A percentile compares a stretch with the other conserved stretches of the same genome.
Conservation (phyloP, 2,113 vertebrate genomes). For the Addax nasomaculatus region DNA sequence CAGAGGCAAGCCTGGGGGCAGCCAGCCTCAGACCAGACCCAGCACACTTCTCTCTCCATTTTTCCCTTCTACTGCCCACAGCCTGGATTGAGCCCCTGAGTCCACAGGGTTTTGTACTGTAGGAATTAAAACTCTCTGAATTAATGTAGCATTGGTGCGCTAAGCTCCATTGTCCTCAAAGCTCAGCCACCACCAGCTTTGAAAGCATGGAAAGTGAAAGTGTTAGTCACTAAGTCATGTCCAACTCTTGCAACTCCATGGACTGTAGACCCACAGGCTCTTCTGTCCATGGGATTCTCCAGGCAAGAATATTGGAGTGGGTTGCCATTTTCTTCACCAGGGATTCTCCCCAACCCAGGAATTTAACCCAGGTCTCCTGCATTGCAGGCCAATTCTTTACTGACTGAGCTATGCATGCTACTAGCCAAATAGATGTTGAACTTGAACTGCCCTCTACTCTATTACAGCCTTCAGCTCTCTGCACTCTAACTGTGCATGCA, state of each 20-base stretch:
- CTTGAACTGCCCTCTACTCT: constrained; percentile 56
- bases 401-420: not conserved
- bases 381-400: not conserved
- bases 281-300: not conserved
- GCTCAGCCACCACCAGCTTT: constrained; percentile 66
- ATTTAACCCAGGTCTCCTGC: not conserved
- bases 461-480: not conserved
- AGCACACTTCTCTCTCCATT: not conserved
- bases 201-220: not conserved
- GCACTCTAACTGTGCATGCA: constrained; percentile 34
- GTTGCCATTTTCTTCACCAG: not conserved
- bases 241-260: not conserved
- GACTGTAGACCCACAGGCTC: not conserved
- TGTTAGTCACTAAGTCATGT: not conserved
- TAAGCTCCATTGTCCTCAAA: constrained; percentile 43
- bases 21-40: constrained; percentile 38
- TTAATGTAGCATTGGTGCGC: constrained; percentile 10
- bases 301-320: not conserved
- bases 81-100: constrained; percentile 38
- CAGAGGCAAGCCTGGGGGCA: constrained; percentile 58
- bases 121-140: constrained; percentile 55
- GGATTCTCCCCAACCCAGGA: not conserved
- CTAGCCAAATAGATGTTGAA: constrained; percentile 65
- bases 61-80: constrained; percentile 25
- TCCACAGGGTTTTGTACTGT: constrained; percentile 58